Evolutionary conservation across 2,797 vertebrate genomes (phyloP).

Genomic region (Hoplostethus atlanticus): DNA sequence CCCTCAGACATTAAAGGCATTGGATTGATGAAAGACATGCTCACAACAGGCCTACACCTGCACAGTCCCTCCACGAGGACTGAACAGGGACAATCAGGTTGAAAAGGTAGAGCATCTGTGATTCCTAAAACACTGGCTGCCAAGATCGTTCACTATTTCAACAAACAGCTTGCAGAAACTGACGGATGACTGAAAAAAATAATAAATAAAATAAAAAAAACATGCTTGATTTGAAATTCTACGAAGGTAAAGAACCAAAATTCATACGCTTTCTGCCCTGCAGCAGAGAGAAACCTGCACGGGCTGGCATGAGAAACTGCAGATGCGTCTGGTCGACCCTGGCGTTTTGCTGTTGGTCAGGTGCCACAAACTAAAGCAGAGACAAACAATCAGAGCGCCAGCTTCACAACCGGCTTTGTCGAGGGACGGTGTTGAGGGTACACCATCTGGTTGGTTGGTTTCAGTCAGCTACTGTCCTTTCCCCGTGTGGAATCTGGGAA

Average conservation of each 20-base stretch:
- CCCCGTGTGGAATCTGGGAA: not conserved
- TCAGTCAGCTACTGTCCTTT: slow-evolving; percentile 13
- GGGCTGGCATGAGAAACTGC: slow-evolving; percentile 1
- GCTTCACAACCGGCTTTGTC: slow-evolving; percentile 33
- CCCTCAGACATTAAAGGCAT: slow-evolving; percentile 71
- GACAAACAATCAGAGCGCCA: slow-evolving; percentile 14
- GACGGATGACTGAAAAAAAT: not conserved
- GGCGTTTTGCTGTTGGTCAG: slow-evolving; percentile 28
- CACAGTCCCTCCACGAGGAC: not conserved
- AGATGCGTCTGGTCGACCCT: not conserved
- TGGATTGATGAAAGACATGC: slow-evolving; percentile 55
- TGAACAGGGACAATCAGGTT: slow-evolving; percentile 1
- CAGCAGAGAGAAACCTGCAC: not conserved
- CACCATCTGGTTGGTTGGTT: slow-evolving; percentile 38
- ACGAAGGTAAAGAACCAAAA: not conserved
- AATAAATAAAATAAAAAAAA: too few species aligned
- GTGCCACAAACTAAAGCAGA: slow-evolving; percentile 36
- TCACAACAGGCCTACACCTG: slow-evolving; percentile 35
- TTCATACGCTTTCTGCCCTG: not conserved
- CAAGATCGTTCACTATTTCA: not conserved
- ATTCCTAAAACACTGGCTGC: not conserved
- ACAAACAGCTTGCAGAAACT: not conserved
- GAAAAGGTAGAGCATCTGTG: slow-evolving; percentile 1
- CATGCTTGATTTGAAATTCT: not conserved
- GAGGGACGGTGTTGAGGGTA: slow-evolving; percentile 40